Conservation (phyloP, 2,888 invertebrate species). For the Tenodera sinensis region DNA sequence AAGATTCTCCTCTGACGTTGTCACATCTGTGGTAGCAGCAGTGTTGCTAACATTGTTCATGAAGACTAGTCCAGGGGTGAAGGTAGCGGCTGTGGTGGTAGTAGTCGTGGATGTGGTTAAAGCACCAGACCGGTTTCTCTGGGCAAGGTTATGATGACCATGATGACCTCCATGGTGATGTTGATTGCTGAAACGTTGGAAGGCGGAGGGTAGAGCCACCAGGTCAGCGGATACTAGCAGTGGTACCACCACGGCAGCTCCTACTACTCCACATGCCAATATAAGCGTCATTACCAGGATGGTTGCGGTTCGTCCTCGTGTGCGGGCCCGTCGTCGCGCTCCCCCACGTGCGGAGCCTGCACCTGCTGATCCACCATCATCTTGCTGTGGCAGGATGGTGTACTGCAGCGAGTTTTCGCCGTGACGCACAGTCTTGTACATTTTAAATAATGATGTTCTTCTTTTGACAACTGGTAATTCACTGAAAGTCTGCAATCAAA, state of each 20-base stretch:
- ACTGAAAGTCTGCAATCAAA: neutral
- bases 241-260: conserved; percentile 40
- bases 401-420: conserved; percentile 72
- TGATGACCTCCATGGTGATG: conserved; percentile 15
- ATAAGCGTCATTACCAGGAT: conserved; percentile 37
- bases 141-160: neutral
- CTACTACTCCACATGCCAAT: conserved; percentile 38
- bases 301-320: conserved; percentile 37
- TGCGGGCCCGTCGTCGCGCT: conserved; percentile 26
- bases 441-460: conserved; percentile 36
- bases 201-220: conserved; percentile 39
- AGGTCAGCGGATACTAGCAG: conserved; percentile 39
- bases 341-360: conserved; percentile 9
- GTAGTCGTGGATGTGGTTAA: conserved; percentile 29
- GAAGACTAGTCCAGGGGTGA: conserved; percentile 11
- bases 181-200: conserved; percentile 36
- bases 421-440: conserved; percentile 73
- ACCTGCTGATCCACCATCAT: conserved; percentile 44
- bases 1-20: conserved; percentile 20
- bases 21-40: neutral
- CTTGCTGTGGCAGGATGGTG: conserved; percentile 69
- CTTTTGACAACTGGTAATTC: neutral
- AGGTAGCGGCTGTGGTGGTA: conserved; percentile 36
- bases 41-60: neutral
- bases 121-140: neutral